Evolutionary conservation across 2,797 vertebrate genomes (phyloP).

Genomic region (Dromococcyx pavoninus): DNA sequence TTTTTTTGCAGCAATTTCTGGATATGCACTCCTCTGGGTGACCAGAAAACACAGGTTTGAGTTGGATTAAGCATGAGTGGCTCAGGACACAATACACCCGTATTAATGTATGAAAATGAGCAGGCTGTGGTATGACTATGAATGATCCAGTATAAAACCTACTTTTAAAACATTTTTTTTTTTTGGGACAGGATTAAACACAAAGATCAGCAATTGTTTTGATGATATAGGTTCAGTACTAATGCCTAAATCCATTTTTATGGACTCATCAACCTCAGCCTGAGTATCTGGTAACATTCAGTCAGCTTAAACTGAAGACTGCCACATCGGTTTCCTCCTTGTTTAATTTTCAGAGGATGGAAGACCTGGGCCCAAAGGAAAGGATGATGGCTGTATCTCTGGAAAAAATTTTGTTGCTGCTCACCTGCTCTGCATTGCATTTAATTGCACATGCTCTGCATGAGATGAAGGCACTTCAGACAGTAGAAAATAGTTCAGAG

Average conservation of each 20-base stretch:
- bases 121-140: not conserved
- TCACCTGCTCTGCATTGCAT: not conserved
- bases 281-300: not conserved
- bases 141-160: not conserved
- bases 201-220: not conserved
- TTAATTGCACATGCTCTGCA: no score
- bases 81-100: not conserved
- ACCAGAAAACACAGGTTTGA: not conserved
- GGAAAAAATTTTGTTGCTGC: not conserved
- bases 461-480: not conserved
- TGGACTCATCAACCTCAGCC: not conserved
- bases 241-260: not conserved
- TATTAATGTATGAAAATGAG: fast-evolving
- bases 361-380: not conserved
- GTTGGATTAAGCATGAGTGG: not conserved
- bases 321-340: not conserved
- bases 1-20: not conserved
- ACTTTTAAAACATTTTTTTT: not conserved
- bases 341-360: not conserved
- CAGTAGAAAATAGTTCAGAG: not conserved
- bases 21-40: not conserved
- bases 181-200: not conserved
- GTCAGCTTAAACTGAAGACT: not conserved
- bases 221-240: not conserved
- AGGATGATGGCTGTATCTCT: not conserved